Evolutionary conservation across 1,140 invertebrate species (phyloP), one percentile per base, ranked within the genome.

Genomic region (Popillia japonica): DNA sequence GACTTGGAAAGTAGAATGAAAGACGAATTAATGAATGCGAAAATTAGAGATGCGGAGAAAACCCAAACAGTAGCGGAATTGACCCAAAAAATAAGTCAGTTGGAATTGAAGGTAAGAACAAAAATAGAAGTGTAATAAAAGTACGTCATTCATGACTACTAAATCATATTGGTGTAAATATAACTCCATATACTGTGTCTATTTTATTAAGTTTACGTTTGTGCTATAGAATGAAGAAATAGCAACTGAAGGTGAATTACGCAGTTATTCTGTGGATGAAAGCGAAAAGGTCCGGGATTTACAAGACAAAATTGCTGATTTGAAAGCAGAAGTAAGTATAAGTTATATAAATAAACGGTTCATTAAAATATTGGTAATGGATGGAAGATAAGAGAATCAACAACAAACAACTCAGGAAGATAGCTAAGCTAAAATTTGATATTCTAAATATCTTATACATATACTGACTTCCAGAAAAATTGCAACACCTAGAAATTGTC

Each of bases 31-130:
- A 97, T 99, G 94, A 96, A 97, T 91, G 93, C 96, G 0, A 92
- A 95, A 82, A 98, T 99, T 76, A 92, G 95, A 81, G 97, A 99
- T 84, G 96, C 97, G 27, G 98, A 99, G 85, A 94, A 97, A 83
- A 93, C 96, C 68, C 97, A 99, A 87, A 91, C 92, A 73, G 93
- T 99, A 64, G 97, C 96, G n/a, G 97, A 98, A 87, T 89, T 99
- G 14, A 95, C 93, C 79, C 97, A 98, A 82, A 96, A 96, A 88
- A 96, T 99, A 78, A 98, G 97, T 8, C 91, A 95, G 83, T 90
- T 99, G 77, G 97, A 99, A 89, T 91, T 96, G 78, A 97, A 97
- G 91, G 96, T 96, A 6, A 55, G 48, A 55, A 4, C 80, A 4
- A 34, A 34, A 34, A 34, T 34, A 2, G 27, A 34, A 4, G 4